These are phyloP conservation scores for Orchesella flavescens DNA, from an alignment of 2,888 invertebrate genomes.

Conservation along the genomic window DNA sequence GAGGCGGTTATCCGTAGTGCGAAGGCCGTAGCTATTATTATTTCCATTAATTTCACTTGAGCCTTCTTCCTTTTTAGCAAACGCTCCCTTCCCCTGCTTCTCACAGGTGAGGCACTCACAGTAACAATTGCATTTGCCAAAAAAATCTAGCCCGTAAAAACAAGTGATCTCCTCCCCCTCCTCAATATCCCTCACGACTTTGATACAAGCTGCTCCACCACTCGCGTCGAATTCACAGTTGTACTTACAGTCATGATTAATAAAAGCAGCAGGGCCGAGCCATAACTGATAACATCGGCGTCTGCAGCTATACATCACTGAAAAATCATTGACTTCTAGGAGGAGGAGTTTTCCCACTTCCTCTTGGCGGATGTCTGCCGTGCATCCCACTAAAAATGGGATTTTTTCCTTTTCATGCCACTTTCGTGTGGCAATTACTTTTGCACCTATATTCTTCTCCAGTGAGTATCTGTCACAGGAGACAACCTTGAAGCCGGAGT, in stretches of 20 bases:
- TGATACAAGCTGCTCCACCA: conserved; percentile 96
- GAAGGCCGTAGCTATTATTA: conserved; percentile 87
- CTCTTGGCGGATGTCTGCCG: conserved; percentile 94
- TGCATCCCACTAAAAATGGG: conserved; percentile 95
- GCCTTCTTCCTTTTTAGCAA: conserved; percentile 76
- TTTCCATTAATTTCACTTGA: conserved; percentile 74
- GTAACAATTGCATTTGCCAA: conserved; percentile 96
- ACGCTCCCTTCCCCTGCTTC: conserved; percentile 91
- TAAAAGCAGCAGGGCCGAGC: conserved; percentile 99
- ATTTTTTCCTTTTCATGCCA: conserved; percentile 90
- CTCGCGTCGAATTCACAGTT: conserved; percentile 99
- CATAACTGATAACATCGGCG: conserved; percentile 99
- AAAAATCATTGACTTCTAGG: conserved; percentile 98
- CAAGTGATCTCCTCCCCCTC: conserved; percentile 98
- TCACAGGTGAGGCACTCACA: conserved; percentile 99
- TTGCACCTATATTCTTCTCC: conserved; percentile 96
- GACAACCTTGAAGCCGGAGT: conserved; percentile 95
- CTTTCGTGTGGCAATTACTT: conserved; percentile 93
- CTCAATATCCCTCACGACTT: conserved; percentile 95
- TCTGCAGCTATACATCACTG: conserved; percentile 99
- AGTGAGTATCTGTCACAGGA: conserved; percentile 96
- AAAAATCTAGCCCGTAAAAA: conserved; percentile 98
- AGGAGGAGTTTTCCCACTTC: conserved; percentile 93
- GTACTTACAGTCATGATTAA: conserved; percentile 98
- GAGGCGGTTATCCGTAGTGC: conserved; percentile 95